Percentiles rank a stretch among this genome's conserved stretches.
These are phyloP conservation scores for Drosophila demipolita DNA, from an alignment of 2,888 invertebrate species.

Conservation along the genomic window DNA sequence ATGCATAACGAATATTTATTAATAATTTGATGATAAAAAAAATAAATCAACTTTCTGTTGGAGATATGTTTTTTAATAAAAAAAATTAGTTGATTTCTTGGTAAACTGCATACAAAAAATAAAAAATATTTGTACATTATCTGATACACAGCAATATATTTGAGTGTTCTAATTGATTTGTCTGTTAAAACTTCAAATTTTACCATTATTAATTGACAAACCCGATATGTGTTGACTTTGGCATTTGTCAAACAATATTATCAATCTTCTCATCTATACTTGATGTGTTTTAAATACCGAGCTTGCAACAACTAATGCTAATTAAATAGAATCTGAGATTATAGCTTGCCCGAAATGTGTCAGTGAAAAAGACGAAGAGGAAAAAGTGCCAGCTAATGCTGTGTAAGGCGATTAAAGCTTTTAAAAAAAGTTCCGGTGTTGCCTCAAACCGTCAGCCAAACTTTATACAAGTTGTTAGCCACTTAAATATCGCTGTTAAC, in stretches of 20 bases:
- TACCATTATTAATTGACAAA: not conserved
- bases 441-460: constrained; percentile 64
- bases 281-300: constrained; percentile 4
- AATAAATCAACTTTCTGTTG: not conserved
- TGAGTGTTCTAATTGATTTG: not conserved
- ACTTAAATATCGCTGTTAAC: constrained; percentile 78
- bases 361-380: constrained; percentile 20
- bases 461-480: constrained; percentile 73
- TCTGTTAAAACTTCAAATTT: not conserved
- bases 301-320: constrained; percentile 29
- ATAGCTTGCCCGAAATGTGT: constrained; percentile 3
- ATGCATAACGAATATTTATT: not conserved
- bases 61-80: not conserved
- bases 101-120: not conserved
- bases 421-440: constrained; percentile 29
- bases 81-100: not conserved
- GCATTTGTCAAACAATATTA: constrained; percentile 21
- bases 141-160: not conserved
- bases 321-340: constrained; percentile 30
- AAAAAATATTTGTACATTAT: not conserved
- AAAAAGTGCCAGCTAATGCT: constrained; percentile 48
- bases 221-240: constrained; percentile 34
- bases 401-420: constrained; percentile 62
- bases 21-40: not conserved
- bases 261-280: not conserved